Base-by-base conservation (phyloP, 2,113 vertebrate species). In the Trichomycterus rosablanca region DNA sequence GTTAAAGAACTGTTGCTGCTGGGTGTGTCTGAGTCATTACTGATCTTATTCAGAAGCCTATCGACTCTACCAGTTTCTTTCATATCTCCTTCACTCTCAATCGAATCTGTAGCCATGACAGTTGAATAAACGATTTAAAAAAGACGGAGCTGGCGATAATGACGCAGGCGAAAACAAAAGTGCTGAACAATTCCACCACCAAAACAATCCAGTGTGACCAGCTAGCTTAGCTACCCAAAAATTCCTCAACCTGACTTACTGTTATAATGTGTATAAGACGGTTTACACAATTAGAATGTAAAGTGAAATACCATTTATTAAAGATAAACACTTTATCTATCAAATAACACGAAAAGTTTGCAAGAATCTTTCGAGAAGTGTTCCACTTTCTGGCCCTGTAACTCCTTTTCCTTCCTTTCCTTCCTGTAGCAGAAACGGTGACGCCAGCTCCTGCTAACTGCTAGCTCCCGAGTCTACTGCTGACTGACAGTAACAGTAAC, bases 31-130 rank as follows among this genome's bases (percentile, higher is more conserved):
- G 59, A 54, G 9, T 76, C 80, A 24, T 55, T 12, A 20, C 70
- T 67, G 56, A 76, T 80, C 70, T 80, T 82, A 80, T 82, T 83
- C 61, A 74, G 22, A 55, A 35, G 73, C 63, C 63, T 61, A 11
- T 81, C 79, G 50, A 60, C 66, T 3, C 55, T 59, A 70, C 37
- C 72, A 8, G 20, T 66, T 39, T 59, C 52, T 43, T 73, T 83
- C 24, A 77, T 44, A 53, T 60, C 76, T 10, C 66, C 75, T 48
- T 83, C 80, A 32, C 68, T 72, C 64, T 77, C 79, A 9, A 70
- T 70, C 60, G 71, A 74, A 62, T 84, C 83, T 55, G 85, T 74
- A 61, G 82, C 85, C 87, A 88, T 86, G n/a, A 11, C 46, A 18
- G 59, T 32, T 8, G 42, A 55, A 56, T 18, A 28, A 40, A 45